phyloP scores from a whole-genome alignment of 2,797 vertebrate species.

The Podarcis lilfordi region DNA sequence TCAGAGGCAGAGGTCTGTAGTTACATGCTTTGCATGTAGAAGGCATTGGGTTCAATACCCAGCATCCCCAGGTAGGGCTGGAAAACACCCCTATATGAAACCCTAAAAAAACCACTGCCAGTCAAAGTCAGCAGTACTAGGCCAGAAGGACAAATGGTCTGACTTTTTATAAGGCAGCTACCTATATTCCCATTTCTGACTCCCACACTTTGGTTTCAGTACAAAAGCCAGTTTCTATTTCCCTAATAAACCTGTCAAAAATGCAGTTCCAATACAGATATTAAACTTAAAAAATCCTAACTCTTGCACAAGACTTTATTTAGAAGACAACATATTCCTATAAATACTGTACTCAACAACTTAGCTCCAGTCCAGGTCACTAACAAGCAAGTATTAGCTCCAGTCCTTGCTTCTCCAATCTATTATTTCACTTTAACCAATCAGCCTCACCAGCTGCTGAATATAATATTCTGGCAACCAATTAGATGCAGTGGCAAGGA shows the following conservation, averaged over 20 bases:
- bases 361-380: neutral
- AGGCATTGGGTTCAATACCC: too few species aligned
- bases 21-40: too few species aligned
- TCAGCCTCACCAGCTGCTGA: constrained; percentile 1
- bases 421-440: constrained; percentile 10
- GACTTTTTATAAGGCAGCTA: too few species aligned
- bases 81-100: too few species aligned
- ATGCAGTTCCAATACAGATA: neutral
- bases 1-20: too few species aligned
- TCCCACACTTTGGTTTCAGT: too few species aligned
- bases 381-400: neutral
- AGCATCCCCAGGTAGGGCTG: too few species aligned
- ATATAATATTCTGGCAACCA: neutral
- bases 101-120: too few species aligned
- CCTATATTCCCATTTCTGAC: too few species aligned
- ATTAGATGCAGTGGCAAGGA: neutral
- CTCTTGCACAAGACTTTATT: neutral
- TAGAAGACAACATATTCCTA: neutral
- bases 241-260: neutral
- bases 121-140: too few species aligned
- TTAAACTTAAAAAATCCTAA: neutral
- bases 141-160: too few species aligned
- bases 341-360: neutral
- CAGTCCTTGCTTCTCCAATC: neutral
- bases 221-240: neutral